Conservation (phyloP, 30 jellyfish, hydroid and myxozoan species). For the Hydra vulgaris region DNA sequence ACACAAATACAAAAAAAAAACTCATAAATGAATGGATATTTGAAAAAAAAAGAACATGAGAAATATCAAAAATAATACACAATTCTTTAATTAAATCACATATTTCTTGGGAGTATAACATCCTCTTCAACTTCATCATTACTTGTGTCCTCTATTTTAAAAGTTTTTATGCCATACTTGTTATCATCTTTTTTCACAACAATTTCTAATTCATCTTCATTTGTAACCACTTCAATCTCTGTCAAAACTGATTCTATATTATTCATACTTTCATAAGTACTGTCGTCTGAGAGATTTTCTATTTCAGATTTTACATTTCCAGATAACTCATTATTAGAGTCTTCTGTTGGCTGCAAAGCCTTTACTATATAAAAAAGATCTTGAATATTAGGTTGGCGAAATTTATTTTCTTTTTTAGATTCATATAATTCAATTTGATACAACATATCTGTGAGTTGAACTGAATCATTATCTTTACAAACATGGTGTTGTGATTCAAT, state of each 20-base stretch:
- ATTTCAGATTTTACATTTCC: not conserved
- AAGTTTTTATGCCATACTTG: not conserved
- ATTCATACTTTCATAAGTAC: not conserved
- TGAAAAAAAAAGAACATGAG: too few species aligned
- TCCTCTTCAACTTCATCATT: not conserved
- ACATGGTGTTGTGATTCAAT: conserved; percentile 5
- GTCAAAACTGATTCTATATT: not conserved
- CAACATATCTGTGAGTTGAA: not conserved
- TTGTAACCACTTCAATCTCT: not conserved
- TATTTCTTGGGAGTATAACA: not conserved
- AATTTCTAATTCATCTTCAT: too few species aligned
- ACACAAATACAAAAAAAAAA: too few species aligned
- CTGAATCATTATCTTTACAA: conserved; percentile 10
- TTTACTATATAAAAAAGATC: conserved; percentile 16
- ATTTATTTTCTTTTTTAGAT: not conserved
- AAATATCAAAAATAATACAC: too few species aligned
- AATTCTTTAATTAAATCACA: too few species aligned
- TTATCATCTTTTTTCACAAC: too few species aligned
- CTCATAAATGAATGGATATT: too few species aligned
- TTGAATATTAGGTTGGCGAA: conserved; percentile 15
- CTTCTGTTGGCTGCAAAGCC: conserved; percentile 20
- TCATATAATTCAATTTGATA: not conserved
- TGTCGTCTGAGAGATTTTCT: not conserved
- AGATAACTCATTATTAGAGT: not conserved
- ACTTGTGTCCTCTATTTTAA: not conserved